These are phyloP conservation scores for Erpetoichthys calabaricus DNA, from an alignment of 2,797 vertebrate species.

Conservation along the genomic window DNA sequence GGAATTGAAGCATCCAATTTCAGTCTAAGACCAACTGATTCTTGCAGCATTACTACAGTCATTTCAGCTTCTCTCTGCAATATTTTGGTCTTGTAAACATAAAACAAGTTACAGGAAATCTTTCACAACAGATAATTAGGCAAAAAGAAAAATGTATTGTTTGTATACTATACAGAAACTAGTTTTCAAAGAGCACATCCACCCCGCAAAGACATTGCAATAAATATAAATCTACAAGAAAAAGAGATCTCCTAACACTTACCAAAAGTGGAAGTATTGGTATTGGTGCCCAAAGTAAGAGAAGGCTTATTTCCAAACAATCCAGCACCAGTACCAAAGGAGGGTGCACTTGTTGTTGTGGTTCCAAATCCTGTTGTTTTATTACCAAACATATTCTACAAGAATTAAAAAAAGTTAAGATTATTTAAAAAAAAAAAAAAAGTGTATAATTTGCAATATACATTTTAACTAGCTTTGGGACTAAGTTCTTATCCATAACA, in stretches of 20 bases:
- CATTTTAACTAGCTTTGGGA: background rate
- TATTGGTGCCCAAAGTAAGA: slow-evolving; percentile 53
- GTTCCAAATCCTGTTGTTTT: slow-evolving; percentile 78
- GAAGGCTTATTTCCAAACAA: slow-evolving; percentile 76
- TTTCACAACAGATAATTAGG: background rate
- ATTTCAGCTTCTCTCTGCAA: too few species aligned
- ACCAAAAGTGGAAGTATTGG: slow-evolving; percentile 58
- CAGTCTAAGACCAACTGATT: too few species aligned
- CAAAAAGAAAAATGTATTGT: background rate
- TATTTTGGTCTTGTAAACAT: too few species aligned
- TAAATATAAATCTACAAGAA: background rate
- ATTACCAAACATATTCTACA: slow-evolving; percentile 75
- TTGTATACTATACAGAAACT: too few species aligned
- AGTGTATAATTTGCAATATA: accelerated
- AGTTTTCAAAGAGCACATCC: too few species aligned
- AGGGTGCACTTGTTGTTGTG: slow-evolving; percentile 83
- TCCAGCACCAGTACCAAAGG: slow-evolving; percentile 72
- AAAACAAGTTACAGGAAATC: too few species aligned
- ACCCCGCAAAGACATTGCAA: too few species aligned
- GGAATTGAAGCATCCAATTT: too few species aligned
- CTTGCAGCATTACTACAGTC: too few species aligned
- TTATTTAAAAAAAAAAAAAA: background rate
- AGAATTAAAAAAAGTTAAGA: slow-evolving; percentile 15
- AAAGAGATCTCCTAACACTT: slow-evolving; percentile 19
- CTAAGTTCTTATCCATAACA: background rate